These are phyloP conservation scores for Caenorhabditis sp. DNA, from an alignment of 2,888 invertebrate species.

Conservation along the genomic window DNA sequence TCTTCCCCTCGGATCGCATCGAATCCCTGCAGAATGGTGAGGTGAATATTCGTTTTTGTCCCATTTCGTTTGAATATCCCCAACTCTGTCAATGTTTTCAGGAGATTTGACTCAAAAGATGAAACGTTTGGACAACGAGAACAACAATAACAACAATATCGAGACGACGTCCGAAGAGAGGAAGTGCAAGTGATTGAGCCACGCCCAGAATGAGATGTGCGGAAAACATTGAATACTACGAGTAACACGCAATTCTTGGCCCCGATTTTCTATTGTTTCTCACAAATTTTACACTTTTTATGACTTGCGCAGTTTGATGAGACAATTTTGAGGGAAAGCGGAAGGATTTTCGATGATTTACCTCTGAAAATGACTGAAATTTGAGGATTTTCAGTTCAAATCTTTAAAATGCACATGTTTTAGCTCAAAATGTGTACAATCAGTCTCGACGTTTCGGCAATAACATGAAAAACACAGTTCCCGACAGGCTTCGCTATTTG, in stretches of 20 bases:
- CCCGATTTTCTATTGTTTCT: conserved; percentile 1
- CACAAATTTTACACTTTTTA: neutral
- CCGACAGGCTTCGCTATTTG: too few relatives aligned
- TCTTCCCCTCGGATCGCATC: conserved; percentile 45
- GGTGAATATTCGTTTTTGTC: conserved; percentile 40
- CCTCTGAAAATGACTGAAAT: too few relatives aligned
- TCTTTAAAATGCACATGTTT: too few relatives aligned
- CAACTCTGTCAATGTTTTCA: conserved; percentile 3
- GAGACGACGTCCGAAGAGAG: conserved; percentile 19
- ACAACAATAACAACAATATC: conserved; percentile 23
- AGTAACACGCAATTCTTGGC: conserved; percentile 26
- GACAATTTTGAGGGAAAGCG: too few relatives aligned
- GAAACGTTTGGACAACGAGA: conserved; percentile 21
- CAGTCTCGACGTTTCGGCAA: too few relatives aligned
- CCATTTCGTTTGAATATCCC: neutral
- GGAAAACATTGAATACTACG: conserved; percentile 11
- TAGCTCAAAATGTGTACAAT: too few relatives aligned
- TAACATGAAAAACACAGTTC: too few relatives aligned
- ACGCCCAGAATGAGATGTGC: neutral
- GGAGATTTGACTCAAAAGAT: conserved; percentile 24
- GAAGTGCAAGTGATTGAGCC: conserved; percentile 25
- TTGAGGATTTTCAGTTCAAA: too few relatives aligned
- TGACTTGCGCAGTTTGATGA: too few relatives aligned
- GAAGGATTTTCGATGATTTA: too few relatives aligned
- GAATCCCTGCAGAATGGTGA: conserved; percentile 47